Evolutionary conservation across 53 echinoderm and acorn worm genomes (phyloP), one percentile per base, ranked within the genome.

Genomic region (Hippasteria phrygiana): DNA sequence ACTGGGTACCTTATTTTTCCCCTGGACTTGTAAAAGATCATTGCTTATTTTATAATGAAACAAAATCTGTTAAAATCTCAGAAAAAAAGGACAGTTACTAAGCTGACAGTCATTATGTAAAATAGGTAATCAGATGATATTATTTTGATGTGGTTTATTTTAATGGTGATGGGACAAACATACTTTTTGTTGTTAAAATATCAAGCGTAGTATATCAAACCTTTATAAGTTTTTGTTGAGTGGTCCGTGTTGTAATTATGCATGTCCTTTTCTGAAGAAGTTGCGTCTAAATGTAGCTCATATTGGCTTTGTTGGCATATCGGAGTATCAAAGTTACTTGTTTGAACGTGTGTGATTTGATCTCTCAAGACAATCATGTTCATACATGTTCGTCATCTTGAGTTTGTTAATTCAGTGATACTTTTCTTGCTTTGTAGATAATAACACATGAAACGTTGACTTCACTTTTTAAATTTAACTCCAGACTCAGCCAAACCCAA

Each of bases 31-130:
- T 16, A 24, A 50, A 18, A 12, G 13, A n/a, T 28, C 62, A 26
- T 54, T 54, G 22, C 34, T 72, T 77, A 45, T 51, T 53, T 76
- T 78, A 20, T 40, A 40, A n/a, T 18, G 16, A 28, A 64, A 55
- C 16, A 0, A 47, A 65, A 18, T 28, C 1, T 31, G 48, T 13
- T 14, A 65, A 59, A 38, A 17, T 17, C 0, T 13, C 5, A 4
- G 7, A 59, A 63, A 62, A 65, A 64, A 41, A 72, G 22, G 16
- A 70, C 33, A 63, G 0, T 33, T 59, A 59, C 59, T 59, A 72
- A 74, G 81, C 28, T 42, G 81, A 81, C 81, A 81, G 46, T 81
- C 65, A 81, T 63, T 81, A 6, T 81, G 63, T 63, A 42, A 81
- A 40, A 65, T 42, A 46, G 45, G 65, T 47, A 18, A 65, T 63